Conservation (phyloP, 2,113 vertebrate genomes). For the Brachypteracias leptosomus region DNA sequence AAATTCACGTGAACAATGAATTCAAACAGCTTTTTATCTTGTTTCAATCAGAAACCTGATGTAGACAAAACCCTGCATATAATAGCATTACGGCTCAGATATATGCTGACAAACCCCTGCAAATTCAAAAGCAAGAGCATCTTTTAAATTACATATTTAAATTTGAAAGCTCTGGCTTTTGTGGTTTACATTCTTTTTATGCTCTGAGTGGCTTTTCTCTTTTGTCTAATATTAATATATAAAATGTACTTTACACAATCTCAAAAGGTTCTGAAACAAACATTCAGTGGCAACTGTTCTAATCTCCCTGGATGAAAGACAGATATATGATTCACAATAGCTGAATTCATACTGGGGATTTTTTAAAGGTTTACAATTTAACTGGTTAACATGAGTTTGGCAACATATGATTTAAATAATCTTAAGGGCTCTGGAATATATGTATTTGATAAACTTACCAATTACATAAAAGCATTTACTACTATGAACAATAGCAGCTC, state of each 20-base stretch:
- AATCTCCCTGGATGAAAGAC: background rate
- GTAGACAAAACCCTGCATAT: background rate
- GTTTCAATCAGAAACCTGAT: constrained; percentile 16
- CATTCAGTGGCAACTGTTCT: background rate
- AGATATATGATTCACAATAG: background rate
- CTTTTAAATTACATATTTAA: constrained; percentile 5
- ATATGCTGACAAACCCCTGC: background rate
- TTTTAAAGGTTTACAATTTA: background rate
- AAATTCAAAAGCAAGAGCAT: background rate
- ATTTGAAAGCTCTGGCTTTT: constrained; percentile 13
- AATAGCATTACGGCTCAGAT: background rate
- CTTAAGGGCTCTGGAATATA: background rate
- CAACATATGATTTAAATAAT: background rate
- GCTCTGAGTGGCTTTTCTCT: background rate
- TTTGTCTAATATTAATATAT: background rate
- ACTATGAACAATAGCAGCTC: background rate
- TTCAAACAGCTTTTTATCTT: constrained; percentile 25
- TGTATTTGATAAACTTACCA: background rate
- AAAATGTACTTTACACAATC: background rate
- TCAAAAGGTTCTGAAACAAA: background rate
- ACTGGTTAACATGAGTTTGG: background rate
- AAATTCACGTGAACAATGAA: constrained; percentile 20
- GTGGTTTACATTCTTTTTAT: background rate
- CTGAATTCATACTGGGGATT: background rate
- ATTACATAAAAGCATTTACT: background rate